Base-by-base conservation (phyloP, 2,888 invertebrate species). In the Agrilus cyanescens region DNA sequence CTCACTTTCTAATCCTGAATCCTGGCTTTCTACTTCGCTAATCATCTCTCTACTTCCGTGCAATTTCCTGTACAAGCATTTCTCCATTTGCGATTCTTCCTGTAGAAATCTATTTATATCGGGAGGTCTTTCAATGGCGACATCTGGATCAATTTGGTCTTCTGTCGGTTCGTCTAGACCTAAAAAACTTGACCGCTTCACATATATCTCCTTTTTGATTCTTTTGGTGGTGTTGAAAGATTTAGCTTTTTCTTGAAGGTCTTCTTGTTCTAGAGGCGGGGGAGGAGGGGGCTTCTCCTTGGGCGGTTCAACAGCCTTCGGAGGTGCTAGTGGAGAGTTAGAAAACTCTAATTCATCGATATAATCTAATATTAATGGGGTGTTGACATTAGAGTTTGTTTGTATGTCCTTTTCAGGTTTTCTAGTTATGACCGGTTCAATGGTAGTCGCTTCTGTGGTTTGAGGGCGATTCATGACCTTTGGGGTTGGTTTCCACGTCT, bases 181-280 rank as follows among this genome's bases (percentile, higher is more conserved):
- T 33, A 90, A 72, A 63, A 90, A 90, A 61, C 86, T 87, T 30
- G 85, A 82, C 37, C 89, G 78, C 57, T 89, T 84, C 58, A 82
- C 83, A 8, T 86, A 75, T 40, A 90, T 73, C 60, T 90, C 89
- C 58, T 88, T 86, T 57, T 86, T 87, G 56, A 89, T 86, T 52
- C 87, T 75, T 50, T 86, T 84, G 2, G 88, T 85, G 12, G 87
- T 87, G 57, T 85, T 86, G 43, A 84, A 74, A 52, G 57, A 47
- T 31, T 43, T 36, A 4, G 34, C 5, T 20, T 38, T 37, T 44
- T 48, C 41, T 16, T 42, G 30, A 40, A 20, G 31, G 16, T 67
- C 69, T 66, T 55, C 69, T 43, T 74, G 66, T 37, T 55, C 65
- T 31, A 61, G 57, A 8, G 65, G 57, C 32, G 60, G 59, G 46